Conservation (phyloP, 2,113 vertebrate species). For the Vireo altiloquus region DNA sequence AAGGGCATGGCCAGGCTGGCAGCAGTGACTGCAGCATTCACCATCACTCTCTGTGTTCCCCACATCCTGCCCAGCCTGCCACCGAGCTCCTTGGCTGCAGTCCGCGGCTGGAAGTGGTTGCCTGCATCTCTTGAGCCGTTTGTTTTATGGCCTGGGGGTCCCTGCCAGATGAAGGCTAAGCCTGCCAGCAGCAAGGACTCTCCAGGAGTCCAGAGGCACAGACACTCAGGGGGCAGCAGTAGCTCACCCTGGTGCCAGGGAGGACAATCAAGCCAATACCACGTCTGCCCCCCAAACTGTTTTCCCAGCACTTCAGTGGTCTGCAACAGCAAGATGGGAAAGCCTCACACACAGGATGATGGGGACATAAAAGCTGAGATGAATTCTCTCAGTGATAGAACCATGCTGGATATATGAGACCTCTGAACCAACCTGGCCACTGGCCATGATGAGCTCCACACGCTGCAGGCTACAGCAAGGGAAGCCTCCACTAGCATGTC, state of each 20-base stretch:
- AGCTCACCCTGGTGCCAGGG: neutral
- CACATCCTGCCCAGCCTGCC: neutral
- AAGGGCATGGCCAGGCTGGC: neutral
- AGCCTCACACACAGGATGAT: neutral
- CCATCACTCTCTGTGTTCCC: neutral
- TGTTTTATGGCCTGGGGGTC: neutral
- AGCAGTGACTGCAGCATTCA: neutral
- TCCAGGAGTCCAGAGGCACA: neutral
- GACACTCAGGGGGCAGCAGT: neutral
- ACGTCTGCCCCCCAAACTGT: accelerated
- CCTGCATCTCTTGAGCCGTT: neutral
- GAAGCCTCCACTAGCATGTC: accelerated
- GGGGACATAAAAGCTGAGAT: accelerated
- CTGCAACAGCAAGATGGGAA: neutral
- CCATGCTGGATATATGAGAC: neutral
- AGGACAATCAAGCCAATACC: neutral
- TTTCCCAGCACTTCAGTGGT: neutral
- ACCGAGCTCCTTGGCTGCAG: neutral
- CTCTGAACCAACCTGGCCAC: neutral
- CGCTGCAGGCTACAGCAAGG: neutral
- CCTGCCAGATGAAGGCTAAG: neutral
- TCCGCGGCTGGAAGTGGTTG: neutral
- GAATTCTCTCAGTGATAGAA: neutral
- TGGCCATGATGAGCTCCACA: neutral
- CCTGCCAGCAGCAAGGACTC: neutral